Evolutionary conservation across 2,888 invertebrate species (phyloP).

Genomic region (Deroplatys truncata): DNA sequence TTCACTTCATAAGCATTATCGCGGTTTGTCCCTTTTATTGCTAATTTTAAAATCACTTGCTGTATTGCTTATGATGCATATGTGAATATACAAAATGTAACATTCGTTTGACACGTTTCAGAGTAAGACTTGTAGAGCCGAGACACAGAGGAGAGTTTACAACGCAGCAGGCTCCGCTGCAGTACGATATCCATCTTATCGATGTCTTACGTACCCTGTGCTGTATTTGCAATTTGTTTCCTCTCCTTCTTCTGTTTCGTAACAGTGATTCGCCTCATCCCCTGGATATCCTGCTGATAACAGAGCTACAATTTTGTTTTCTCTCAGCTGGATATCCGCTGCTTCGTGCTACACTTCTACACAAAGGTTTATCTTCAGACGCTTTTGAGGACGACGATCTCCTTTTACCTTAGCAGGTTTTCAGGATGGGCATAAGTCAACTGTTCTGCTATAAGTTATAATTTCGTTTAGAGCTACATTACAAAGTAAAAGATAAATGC

Average conservation of each 20-base stretch:
- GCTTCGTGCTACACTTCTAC: background rate
- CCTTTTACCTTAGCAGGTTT: no score
- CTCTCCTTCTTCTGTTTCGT: background rate
- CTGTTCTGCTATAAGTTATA: no score
- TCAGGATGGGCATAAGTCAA: no score
- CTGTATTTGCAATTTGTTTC: background rate
- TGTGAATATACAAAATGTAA: no score
- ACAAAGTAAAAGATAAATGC: no score
- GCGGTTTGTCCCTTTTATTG: no score
- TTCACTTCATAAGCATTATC: no score
- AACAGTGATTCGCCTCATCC: background rate
- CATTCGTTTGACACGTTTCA: no score
- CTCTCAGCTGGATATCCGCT: background rate
- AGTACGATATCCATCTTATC: background rate
- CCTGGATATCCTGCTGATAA: background rate
- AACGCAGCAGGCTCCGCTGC: background rate
- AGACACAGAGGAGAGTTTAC: background rate
- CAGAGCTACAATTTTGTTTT: background rate
- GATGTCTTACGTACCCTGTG: background rate
- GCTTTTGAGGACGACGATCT: background rate
- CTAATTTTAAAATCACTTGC: no score
- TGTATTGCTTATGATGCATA: no score
- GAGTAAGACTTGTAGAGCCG: no score
- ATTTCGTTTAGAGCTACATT: no score
- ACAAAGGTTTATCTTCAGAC: background rate